Evolutionary conservation across 23 tunicate genomes (phyloP), one percentile per base, ranked within the genome.

Genomic region (Oikopleura vanhoeffeni): DNA sequence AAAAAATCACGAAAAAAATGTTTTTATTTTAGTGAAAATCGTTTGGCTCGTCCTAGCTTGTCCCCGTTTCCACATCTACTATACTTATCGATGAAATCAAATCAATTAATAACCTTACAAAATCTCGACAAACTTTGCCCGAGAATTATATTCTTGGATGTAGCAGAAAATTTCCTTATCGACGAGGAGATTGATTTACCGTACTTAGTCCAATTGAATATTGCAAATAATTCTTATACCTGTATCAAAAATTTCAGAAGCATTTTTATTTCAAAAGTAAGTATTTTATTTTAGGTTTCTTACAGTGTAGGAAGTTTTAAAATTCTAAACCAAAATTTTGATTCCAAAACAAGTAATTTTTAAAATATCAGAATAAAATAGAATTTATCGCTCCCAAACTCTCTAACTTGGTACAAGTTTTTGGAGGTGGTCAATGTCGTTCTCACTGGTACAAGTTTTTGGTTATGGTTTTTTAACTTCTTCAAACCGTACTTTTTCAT

Each of bases 21-120:
- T n/a, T n/a, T n/a, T n/a, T 71, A 71, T 71, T 71, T 71, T 38
- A 71, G 79, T 13, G 79, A 49, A 49, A 71, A 71, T 30, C 27
- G 35, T 2, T 28, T 71, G 34, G 79, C 79, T 18, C 34, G 79
- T 24, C 38, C 35, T 71, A 33, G 2, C 32, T 71, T 71, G 3
- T 13, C 79, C 3, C 79, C 79, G 27, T 38, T 71, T 2, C 79
- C 79, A 2, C 79, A 71, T 38, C 35, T 71, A 4, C 32, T 30
- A 3, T 18, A 18, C 34, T 30, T 71, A 3, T 2, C 27, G 34
- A 4, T 30, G 32, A 13, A 3, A 38, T 28, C 38, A 2, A 71
- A 71, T 38, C 79, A 71, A 38, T 38, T 71, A 38, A 71, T 71
- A 24, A 2, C 27, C 38, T 2, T 71, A 2, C 38, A 71, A 71